Percentiles rank a stretch among this genome's conserved stretches.
Conservation (phyloP, 2,888 invertebrate species). For the Taenaris catops region DNA sequence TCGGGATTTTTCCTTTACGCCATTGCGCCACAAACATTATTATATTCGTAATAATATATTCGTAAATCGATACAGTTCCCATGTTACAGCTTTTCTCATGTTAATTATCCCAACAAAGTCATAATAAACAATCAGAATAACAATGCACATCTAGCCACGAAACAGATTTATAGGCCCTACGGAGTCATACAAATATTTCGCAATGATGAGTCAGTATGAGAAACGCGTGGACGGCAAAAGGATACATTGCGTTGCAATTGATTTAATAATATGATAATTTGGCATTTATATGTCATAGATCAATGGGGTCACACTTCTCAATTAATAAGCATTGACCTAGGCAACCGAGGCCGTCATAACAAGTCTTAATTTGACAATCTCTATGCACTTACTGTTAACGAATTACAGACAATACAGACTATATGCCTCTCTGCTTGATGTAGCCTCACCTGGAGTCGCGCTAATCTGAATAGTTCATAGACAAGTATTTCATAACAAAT, state of each 20-base stretch:
- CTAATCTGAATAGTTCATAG: no score
- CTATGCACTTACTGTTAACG: neutral
- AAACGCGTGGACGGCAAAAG: conserved; percentile 31
- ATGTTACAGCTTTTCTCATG: conserved; percentile 11
- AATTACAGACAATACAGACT: no score
- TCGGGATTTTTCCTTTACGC: no score
- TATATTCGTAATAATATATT: no score
- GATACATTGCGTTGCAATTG: conserved; percentile 35
- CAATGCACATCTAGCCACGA: conserved; percentile 22
- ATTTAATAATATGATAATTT: conserved; percentile 35
- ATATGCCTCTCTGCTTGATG: no score
- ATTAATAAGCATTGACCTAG: no score
- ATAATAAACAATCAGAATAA: conserved; percentile 24
- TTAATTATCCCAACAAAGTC: conserved; percentile 20
- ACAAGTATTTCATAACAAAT: no score
- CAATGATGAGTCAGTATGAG: conserved; percentile 32
- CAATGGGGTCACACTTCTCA: conserved; percentile 16
- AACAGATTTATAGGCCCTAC: conserved; percentile 23
- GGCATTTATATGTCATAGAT: conserved; percentile 31
- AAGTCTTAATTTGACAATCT: neutral
- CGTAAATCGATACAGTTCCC: no score
- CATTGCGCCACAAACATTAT: no score
- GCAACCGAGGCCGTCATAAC: no score
- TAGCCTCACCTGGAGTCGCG: no score
- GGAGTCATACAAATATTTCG: conserved; percentile 26